These are phyloP conservation scores for Tetragnatha versicolor DNA, from an alignment of 1,140 invertebrate species.

Conservation along the genomic window DNA sequence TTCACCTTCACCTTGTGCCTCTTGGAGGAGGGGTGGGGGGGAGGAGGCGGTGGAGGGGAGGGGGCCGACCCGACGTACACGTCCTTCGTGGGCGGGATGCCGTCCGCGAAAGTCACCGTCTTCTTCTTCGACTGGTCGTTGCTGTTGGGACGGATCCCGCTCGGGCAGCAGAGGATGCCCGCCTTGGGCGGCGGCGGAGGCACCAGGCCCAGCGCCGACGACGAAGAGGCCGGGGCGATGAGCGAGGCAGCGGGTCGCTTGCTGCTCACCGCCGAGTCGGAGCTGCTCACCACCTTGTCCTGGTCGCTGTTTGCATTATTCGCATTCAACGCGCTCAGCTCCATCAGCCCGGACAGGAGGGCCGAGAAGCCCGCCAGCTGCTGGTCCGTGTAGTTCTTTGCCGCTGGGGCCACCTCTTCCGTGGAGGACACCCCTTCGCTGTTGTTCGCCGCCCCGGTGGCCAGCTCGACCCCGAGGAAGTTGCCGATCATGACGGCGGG, in stretches of 20 bases:
- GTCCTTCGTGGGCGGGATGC: conserved; percentile 55
- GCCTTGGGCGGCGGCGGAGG: conserved; percentile 36
- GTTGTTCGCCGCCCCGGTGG: too few species aligned
- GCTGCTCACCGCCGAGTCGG: conserved; percentile 12
- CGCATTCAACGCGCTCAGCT: neutral
- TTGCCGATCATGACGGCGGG: too few species aligned
- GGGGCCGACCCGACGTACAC: conserved; percentile 28
- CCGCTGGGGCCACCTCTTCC: too few species aligned
- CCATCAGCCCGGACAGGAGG: neutral
- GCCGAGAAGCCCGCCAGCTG: too few species aligned
- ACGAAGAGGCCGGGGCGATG: neutral
- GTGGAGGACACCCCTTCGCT: too few species aligned
- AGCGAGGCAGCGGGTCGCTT: neutral
- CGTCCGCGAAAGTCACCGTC: conserved; percentile 58
- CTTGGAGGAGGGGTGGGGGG: conserved; percentile 39
- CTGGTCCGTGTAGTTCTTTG: neutral
- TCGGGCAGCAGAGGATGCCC: conserved; percentile 50
- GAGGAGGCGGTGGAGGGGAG: conserved; percentile 54
- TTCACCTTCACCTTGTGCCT: conserved; percentile 54
- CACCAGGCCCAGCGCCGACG: neutral
- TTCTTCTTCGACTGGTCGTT: conserved; percentile 43
- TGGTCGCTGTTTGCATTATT: conserved; percentile 29
- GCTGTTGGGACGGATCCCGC: too few species aligned
- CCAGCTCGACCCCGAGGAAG: too few species aligned
- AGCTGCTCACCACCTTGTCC: conserved; percentile 41